These are phyloP conservation scores for Grus americana DNA, from an alignment of 2,113 vertebrate species.

Conservation along the genomic window DNA sequence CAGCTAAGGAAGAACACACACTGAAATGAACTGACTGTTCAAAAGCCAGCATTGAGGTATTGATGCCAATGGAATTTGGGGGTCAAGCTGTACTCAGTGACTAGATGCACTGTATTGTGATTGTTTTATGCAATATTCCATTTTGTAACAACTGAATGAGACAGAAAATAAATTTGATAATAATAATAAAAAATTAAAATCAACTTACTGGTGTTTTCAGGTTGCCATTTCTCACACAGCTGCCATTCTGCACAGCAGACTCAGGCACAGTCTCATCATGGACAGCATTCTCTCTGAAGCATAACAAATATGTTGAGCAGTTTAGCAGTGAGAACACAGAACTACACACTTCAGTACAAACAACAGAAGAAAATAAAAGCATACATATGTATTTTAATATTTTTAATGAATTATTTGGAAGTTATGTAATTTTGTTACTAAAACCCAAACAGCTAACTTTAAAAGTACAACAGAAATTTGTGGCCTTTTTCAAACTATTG, in stretches of 20 bases:
- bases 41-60: background rate
- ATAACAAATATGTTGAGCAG: background rate
- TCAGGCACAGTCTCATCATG: constrained; percentile 66
- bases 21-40: background rate
- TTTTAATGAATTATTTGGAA: background rate
- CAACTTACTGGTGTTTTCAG: constrained; percentile 75
- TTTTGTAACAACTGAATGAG: background rate
- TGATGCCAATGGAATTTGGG: background rate
- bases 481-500: background rate
- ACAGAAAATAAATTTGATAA: background rate
- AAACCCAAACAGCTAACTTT: background rate
- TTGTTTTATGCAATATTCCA: background rate
- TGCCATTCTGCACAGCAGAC: constrained; percentile 69
- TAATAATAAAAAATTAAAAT: background rate
- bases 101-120: background rate
- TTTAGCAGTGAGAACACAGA: background rate
- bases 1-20: background rate
- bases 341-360: background rate
- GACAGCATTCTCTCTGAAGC: constrained; percentile 63
- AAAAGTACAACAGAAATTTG: background rate
- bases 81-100: background rate
- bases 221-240: constrained; percentile 79
- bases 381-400: background rate
- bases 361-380: background rate
- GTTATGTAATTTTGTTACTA: background rate